Evolutionary conservation across 2,888 invertebrate genomes (phyloP).

Genomic region (Lamproptera curius): DNA sequence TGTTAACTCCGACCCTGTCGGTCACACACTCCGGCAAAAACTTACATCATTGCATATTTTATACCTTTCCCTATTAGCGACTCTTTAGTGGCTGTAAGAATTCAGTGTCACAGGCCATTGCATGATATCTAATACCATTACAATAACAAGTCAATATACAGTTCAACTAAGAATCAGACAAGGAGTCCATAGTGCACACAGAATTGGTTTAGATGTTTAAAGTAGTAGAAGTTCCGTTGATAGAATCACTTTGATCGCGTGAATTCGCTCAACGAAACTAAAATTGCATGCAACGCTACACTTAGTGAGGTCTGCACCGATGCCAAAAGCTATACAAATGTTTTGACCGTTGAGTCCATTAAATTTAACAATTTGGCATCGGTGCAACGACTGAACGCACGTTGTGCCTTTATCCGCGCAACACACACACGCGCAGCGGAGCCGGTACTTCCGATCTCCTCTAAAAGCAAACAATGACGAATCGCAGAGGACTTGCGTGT

Average conservation of each 20-base stretch:
- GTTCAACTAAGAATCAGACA: conserved; percentile 50
- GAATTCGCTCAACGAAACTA: conserved; percentile 45
- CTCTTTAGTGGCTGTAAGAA: conserved; percentile 60
- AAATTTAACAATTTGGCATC: conserved; percentile 38
- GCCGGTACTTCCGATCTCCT: conserved; percentile 65
- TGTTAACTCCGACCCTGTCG: conserved; percentile 47
- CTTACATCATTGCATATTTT: conserved; percentile 74
- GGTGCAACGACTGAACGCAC: conserved; percentile 37
- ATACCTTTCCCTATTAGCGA: conserved; percentile 77
- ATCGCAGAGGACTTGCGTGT: conserved; percentile 24
- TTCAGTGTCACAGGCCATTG: conserved; percentile 69
- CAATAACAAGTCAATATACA: conserved; percentile 47
- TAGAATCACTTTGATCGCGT: conserved; percentile 32
- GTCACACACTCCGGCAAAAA: conserved; percentile 62
- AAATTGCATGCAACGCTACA: conserved; percentile 67
- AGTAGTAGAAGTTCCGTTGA: conserved; percentile 51
- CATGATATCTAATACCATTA: conserved; percentile 61
- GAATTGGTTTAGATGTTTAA: conserved; percentile 50
- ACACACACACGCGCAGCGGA: conserved; percentile 73
- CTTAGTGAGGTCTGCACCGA: conserved; percentile 46
- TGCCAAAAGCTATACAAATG: conserved; percentile 30
- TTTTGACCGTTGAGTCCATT: not conserved
- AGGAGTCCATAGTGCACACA: conserved; percentile 59
- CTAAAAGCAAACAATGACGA: conserved; percentile 28
- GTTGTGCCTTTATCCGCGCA: conserved; percentile 45